phyloP scores from a whole-genome alignment of 2,797 vertebrate genomes.

The Dromococcyx pavoninus region DNA sequence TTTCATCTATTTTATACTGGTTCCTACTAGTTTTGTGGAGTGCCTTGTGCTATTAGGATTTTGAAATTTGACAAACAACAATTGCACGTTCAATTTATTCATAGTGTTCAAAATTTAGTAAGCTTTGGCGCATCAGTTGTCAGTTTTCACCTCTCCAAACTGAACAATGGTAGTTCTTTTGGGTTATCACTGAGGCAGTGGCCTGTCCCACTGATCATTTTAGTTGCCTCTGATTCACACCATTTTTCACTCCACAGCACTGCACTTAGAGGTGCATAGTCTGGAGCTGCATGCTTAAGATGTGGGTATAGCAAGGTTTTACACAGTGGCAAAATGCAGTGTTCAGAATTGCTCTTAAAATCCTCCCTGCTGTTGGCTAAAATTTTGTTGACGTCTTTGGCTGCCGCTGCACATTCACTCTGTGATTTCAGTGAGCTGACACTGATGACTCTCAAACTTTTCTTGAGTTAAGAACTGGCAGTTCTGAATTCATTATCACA shows the following conservation, averaged over 20 bases:
- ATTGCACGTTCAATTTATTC: not conserved
- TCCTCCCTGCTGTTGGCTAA: not conserved
- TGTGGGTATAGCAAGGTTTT: not conserved
- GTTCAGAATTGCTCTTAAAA: not conserved
- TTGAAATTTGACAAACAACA: not conserved
- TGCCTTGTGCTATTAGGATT: not conserved
- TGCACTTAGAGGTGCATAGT: not conserved
- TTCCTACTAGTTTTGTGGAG: not conserved
- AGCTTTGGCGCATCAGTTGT: not conserved
- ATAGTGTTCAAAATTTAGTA: not conserved
- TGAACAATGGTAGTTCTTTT: not conserved
- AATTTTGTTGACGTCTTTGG: not conserved
- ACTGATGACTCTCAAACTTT: not conserved
- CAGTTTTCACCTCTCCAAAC: not conserved
- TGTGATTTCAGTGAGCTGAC: not conserved
- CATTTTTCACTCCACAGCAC: not conserved
- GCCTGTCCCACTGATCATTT: rapidly evolving
- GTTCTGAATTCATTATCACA: not conserved
- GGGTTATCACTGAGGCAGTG: not conserved
- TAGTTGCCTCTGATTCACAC: not conserved
- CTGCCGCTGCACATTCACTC: not conserved
- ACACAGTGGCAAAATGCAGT: not conserved
- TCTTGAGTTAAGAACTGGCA: not conserved
- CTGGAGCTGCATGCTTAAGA: not conserved
- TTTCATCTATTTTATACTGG: not conserved